Evolutionary conservation across 2,888 invertebrate species (phyloP).

Genomic region (Papilio elwesi): DNA sequence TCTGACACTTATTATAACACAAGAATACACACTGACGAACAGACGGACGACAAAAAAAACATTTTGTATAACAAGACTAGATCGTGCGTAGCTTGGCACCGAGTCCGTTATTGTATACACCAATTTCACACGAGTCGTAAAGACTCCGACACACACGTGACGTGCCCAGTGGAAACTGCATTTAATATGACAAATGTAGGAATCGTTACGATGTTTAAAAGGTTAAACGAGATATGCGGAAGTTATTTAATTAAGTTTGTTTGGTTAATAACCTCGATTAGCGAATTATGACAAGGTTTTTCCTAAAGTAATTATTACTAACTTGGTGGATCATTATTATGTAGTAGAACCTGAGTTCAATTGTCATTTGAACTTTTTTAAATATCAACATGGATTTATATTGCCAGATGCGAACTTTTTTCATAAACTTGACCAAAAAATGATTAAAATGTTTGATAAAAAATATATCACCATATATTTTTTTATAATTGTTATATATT

Average conservation of each 20-base stretch:
- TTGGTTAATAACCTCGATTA: conserved; percentile 22
- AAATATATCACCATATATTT: no score
- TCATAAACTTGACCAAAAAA: no score
- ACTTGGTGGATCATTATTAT: no score
- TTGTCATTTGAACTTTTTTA: no score
- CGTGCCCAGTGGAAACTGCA: conserved; percentile 22
- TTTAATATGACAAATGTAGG: conserved; percentile 27
- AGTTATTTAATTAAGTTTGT: conserved; percentile 20
- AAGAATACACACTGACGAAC: background rate
- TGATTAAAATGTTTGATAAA: no score
- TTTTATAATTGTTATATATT: no score
- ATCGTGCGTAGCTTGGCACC: conserved; percentile 6
- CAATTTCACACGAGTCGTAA: conserved; percentile 14
- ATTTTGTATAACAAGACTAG: conserved; percentile 3
- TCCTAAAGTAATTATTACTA: background rate
- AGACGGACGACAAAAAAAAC: conserved; percentile 16
- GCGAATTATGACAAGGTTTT: conserved; percentile 23
- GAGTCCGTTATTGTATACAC: background rate
- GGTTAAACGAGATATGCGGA: conserved; percentile 21
- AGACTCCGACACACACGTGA: background rate
- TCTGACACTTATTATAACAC: background rate
- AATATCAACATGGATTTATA: no score
- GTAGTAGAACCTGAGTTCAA: no score
- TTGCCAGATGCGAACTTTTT: no score
- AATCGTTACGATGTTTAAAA: conserved; percentile 25